Base-by-base conservation (phyloP, 2,113 vertebrate species). In the Lucifuga dentata region DNA sequence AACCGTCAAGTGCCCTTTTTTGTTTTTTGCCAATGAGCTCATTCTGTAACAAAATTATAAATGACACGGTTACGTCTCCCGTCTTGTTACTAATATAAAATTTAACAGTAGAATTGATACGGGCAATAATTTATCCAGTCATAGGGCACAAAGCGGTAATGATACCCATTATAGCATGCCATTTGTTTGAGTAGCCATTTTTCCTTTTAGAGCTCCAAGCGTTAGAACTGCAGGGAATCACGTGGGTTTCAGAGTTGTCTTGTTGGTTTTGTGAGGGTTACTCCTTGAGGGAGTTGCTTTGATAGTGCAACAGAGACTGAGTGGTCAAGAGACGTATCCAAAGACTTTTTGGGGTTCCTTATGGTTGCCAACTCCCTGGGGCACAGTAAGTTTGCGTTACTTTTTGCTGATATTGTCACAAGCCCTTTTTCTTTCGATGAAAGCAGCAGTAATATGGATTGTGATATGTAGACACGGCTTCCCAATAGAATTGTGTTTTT, bases 221-320 rank as follows among this genome's bases (percentile, higher is more conserved):
- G 82, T 81, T 64, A 83, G 79, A 86, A 84, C 23, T 69, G 85
- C 46, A 81, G 89, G 78, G 67, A 78, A 76, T 45, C 80, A 71
- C 52, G 88, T 83, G 57, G 82, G 64, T 78, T 84, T 89, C 84
- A 83, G 39, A 61, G 79, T 82, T 36, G 77, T 88, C 85, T 88
- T 87, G 84, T 60, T 63, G 87, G 49, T 79, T 88, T 87, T 72
- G 48, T 70, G 84, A 77, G 43, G 66, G 43, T 78, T 81, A 83
- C 78, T 92, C 88, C 90, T 91, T 91, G 90, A 88, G 88, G 88
- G 86, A 81, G 86, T n/a, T 52, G 76, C 56, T 86, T 86, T 86
- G 70, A 71, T 63, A 76, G 68, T 46, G 70, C 69, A 84, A 83
- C 74, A 80, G 56, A 64, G 72, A 77, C 23, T 52, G 74, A 71